Percentiles rank a stretch among this genome's conserved stretches.
These are phyloP conservation scores for Macrophya alboannulata DNA, from an alignment of 2,888 invertebrate species.

Conservation along the genomic window DNA sequence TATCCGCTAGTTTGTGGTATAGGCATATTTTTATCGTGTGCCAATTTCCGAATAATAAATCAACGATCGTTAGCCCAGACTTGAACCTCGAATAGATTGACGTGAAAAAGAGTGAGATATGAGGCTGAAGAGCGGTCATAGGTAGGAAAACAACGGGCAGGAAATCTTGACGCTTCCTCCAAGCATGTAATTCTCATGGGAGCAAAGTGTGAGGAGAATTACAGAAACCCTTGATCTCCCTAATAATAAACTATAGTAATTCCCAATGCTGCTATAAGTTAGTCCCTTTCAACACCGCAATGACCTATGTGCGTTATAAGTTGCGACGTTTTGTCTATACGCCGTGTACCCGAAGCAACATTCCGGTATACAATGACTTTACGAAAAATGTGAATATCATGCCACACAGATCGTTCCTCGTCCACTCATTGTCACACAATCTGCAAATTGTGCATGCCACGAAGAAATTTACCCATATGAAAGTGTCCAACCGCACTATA, in stretches of 20 bases:
- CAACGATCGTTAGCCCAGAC: neutral
- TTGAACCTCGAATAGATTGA: neutral
- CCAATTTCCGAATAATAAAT: conserved; percentile 20
- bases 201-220: conserved; percentile 77
- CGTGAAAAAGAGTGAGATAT: neutral
- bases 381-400: neutral
- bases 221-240: conserved; percentile 78
- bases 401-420: neutral
- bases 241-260: conserved; percentile 79
- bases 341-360: conserved; percentile 70
- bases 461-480: neutral
- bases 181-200: conserved; percentile 72
- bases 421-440: neutral
- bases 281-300: conserved; percentile 78
- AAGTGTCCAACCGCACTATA: neutral
- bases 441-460: neutral
- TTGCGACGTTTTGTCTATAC: conserved; percentile 71
- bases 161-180: conserved; percentile 75
- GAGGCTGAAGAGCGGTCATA: conserved; percentile 11
- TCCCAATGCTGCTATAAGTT: conserved; percentile 80
- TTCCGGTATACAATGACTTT: neutral
- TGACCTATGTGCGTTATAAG: conserved; percentile 74
- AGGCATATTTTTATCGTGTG: neutral
- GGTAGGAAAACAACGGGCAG: conserved; percentile 51
- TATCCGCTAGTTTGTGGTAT: neutral